Evolutionary conservation across 1,140 invertebrate genomes (phyloP).

Genomic region (Nymphalis io): DNA sequence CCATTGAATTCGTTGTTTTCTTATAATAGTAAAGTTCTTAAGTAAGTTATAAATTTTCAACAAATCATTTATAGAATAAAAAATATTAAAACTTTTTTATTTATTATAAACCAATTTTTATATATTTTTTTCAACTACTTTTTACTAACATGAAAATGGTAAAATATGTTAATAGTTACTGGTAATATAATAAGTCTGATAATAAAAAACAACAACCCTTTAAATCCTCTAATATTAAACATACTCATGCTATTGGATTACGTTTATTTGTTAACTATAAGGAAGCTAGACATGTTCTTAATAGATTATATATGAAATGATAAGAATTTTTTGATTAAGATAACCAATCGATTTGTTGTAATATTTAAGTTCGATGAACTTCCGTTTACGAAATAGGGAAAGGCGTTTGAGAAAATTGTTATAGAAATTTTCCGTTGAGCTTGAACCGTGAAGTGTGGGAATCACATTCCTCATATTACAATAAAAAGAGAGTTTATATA

Average conservation of each 20-base stretch:
- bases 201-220: neutral
- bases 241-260: neutral
- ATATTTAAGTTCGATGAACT: slow-evolving; percentile 70
- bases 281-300: slow-evolving; percentile 36
- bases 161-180: neutral
- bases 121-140: too few species aligned
- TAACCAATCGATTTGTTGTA: slow-evolving; percentile 52
- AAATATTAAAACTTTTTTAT: too few species aligned
- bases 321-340: slow-evolving; percentile 59
- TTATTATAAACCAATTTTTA: too few species aligned
- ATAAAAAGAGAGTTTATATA: slow-evolving; percentile 25
- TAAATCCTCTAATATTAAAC: neutral
- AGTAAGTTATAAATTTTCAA: too few species aligned
- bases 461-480: slow-evolving; percentile 36
- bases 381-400: slow-evolving; percentile 68
- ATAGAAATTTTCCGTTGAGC: slow-evolving; percentile 49
- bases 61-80: too few species aligned
- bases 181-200: neutral
- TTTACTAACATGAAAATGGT: too few species aligned
- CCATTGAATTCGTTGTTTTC: neutral
- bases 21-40: too few species aligned
- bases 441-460: slow-evolving; percentile 39
- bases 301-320: slow-evolving; percentile 58
- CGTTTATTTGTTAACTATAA: slow-evolving; percentile 26
- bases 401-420: slow-evolving; percentile 56